Evolutionary conservation across 2,888 invertebrate species (phyloP).

Genomic region (Dolomedes plantarius): DNA sequence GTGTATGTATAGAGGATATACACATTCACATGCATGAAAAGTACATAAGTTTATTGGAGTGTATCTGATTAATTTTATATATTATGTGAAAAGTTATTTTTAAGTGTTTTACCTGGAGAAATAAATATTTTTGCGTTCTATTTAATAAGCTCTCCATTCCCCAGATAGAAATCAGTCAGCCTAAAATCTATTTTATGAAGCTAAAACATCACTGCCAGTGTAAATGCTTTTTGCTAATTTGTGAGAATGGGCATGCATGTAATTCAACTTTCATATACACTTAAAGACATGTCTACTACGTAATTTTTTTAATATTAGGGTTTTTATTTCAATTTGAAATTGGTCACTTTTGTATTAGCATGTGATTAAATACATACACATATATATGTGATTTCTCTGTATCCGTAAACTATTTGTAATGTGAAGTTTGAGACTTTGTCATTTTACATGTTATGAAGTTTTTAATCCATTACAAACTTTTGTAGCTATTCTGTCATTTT

Average conservation of each 20-base stretch:
- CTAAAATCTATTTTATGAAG: not conserved
- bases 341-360: not conserved
- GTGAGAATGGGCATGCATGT: not conserved
- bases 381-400: not conserved
- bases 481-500: conserved; percentile 5
- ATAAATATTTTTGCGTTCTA: not conserved
- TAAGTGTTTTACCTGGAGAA: not conserved
- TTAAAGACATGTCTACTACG: not conserved
- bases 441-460: conserved; percentile 1
- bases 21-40: not conserved
- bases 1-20: not conserved
- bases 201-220: not conserved
- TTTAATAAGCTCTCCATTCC: not conserved
- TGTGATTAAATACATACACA: not conserved
- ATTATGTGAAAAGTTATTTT: not conserved
- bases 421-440: not conserved
- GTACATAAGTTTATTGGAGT: not conserved
- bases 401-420: conserved; percentile 8
- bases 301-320: not conserved
- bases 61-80: not conserved
- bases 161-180: not conserved
- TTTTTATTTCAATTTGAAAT: not conserved
- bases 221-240: conserved; percentile 5
- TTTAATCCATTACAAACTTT: not conserved
- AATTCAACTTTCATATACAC: not conserved